A percentile compares a stretch with the other conserved stretches of the same genome.
phyloP scores from a whole-genome alignment of 2,113 vertebrate genomes.

The Crotalus horridus region DNA sequence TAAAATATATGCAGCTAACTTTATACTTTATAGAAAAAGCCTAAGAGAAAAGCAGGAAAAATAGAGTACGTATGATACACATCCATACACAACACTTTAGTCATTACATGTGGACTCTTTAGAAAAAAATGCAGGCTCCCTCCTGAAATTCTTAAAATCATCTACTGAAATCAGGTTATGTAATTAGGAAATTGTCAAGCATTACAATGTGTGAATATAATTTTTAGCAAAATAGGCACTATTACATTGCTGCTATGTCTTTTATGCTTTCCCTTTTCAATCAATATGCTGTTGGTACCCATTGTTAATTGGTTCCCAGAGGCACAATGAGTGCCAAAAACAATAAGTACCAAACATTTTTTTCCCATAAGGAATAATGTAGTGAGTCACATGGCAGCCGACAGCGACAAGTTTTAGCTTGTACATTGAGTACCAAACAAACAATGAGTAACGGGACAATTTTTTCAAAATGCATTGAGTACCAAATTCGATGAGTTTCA shows the following conservation, averaged over 20 bases:
- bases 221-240: not conserved
- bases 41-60: not conserved
- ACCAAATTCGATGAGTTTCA: no score
- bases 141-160: not conserved
- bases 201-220: constrained; percentile 11
- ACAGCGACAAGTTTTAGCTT: no score
- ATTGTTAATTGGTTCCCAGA: not conserved
- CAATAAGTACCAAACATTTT: no score
- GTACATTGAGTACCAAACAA: no score
- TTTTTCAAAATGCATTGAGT: no score
- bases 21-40: not conserved
- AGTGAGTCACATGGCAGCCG: no score
- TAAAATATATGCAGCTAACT: not conserved
- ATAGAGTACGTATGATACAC: not conserved
- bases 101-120: not conserved
- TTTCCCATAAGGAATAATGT: no score
- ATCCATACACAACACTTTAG: not conserved
- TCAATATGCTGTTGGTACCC: not conserved
- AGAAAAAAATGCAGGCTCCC: not conserved
- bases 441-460: no score
- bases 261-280: not conserved
- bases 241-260: not conserved
- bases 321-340: not conserved
- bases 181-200: not conserved
- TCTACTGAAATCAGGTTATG: not conserved